These are phyloP conservation scores for Semnornis frantzii DNA, from an alignment of 2,113 vertebrate species.

Conservation along the genomic window DNA sequence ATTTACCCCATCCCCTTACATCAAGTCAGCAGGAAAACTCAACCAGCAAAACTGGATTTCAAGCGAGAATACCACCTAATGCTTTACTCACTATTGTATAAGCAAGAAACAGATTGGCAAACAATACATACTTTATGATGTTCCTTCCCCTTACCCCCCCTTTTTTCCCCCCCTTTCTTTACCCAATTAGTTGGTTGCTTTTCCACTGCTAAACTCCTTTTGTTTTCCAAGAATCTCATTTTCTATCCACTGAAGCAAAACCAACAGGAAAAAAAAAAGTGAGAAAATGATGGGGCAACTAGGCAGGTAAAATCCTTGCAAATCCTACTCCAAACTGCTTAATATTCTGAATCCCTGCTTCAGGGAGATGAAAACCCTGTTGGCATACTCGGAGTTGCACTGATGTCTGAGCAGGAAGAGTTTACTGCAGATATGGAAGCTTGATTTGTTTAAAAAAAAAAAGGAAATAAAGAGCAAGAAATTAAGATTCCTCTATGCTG, in stretches of 20 bases:
- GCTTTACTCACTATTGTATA: neutral
- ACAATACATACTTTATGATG: neutral
- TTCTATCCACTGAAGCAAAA: conserved; percentile 41
- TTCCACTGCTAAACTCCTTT: neutral
- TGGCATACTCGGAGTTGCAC: neutral
- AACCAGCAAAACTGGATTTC: neutral
- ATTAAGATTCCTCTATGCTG: conserved; percentile 22
- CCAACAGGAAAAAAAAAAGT: conserved; percentile 2
- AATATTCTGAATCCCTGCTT: conserved; percentile 51
- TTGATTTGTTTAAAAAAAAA: neutral
- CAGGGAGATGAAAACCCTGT: conserved; percentile 40
- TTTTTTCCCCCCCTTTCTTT: neutral
- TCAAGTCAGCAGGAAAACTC: neutral
- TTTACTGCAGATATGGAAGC: neutral
- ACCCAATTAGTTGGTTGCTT: neutral
- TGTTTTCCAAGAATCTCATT: neutral
- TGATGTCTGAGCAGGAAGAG: conserved; percentile 33
- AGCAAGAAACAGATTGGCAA: neutral
- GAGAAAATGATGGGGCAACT: conserved; percentile 33
- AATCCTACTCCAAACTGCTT: conserved; percentile 29
- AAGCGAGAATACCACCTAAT: neutral
- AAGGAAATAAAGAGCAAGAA: neutral
- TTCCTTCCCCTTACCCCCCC: neutral
- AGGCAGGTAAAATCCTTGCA: conserved; percentile 56
- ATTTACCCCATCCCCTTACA: too few relatives aligned